A percentile compares a stretch with the other conserved stretches of the same genome.
Evolutionary conservation across 2,797 vertebrate species (phyloP).

Genomic region (Acropternis orthonyx): DNA sequence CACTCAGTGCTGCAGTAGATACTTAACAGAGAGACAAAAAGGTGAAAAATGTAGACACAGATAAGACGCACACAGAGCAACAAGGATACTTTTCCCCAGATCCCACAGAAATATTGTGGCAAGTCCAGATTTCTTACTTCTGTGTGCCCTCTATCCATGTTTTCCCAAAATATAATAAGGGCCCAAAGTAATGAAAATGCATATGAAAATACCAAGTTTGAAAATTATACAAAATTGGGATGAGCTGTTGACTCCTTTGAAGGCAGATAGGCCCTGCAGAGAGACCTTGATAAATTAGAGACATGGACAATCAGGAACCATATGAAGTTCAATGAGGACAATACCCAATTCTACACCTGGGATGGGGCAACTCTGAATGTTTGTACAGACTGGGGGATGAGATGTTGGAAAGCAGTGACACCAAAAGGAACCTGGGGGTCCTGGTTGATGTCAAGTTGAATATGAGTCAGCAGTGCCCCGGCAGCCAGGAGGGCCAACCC

Average conservation of each 20-base stretch:
- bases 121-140: not conserved
- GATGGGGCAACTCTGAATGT: not conserved
- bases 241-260: not conserved
- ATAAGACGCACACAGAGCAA: not conserved
- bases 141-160: not conserved
- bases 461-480: fast-evolving
- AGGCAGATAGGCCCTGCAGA: not conserved
- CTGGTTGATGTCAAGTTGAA: not conserved
- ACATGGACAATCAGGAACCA: not conserved
- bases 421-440: fast-evolving
- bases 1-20: not conserved
- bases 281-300: not conserved
- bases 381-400: not conserved
- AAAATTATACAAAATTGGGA: not conserved
- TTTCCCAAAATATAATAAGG: not conserved
- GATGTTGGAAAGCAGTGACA: not conserved
- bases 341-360: not conserved
- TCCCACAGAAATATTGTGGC: not conserved
- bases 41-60: not conserved
- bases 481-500: fast-evolving
- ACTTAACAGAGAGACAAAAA: not conserved
- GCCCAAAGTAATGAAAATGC: not conserved
- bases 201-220: not conserved
- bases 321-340: not conserved
- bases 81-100: not conserved